These are phyloP conservation scores for Eleginops maclovinus DNA, from an alignment of 2,113 vertebrate genomes.

Conservation along the genomic window DNA sequence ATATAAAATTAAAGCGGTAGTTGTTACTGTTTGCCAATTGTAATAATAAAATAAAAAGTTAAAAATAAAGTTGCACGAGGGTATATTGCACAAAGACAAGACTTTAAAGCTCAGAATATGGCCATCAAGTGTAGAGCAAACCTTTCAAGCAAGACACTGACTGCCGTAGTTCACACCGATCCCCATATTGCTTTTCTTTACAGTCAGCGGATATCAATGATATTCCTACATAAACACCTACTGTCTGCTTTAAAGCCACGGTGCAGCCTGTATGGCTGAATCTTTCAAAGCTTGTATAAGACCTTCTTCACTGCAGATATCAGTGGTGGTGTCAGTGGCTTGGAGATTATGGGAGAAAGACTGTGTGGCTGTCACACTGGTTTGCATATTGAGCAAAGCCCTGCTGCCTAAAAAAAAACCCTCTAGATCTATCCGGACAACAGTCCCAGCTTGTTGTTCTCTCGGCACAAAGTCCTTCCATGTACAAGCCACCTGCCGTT, in stretches of 20 bases:
- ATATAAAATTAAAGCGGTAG: too few relatives aligned
- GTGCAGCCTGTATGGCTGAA: constrained; percentile 12
- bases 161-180: neutral
- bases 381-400: constrained; percentile 16
- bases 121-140: neutral
- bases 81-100: too few relatives aligned
- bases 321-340: constrained; percentile 30
- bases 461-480: neutral
- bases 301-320: constrained; percentile 36
- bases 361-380: constrained; percentile 21
- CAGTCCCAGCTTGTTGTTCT: neutral
- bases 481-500: constrained; percentile 49
- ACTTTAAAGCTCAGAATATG: neutral
- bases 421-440: constrained; percentile 6
- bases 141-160: neutral
- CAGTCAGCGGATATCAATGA: neutral
- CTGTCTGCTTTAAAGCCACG: constrained; percentile 1
- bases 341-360: constrained; percentile 37
- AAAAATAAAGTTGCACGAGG: too few relatives aligned
- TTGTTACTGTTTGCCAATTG: too few relatives aligned
- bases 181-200: neutral
- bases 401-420: neutral
- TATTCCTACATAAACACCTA: neutral
- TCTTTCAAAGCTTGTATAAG: constrained; percentile 32
- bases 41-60: too few relatives aligned